Evolutionary conservation across 2,888 invertebrate genomes (phyloP), one percentile per base, ranked within the genome.

Genomic region (Dasypolia templi): DNA sequence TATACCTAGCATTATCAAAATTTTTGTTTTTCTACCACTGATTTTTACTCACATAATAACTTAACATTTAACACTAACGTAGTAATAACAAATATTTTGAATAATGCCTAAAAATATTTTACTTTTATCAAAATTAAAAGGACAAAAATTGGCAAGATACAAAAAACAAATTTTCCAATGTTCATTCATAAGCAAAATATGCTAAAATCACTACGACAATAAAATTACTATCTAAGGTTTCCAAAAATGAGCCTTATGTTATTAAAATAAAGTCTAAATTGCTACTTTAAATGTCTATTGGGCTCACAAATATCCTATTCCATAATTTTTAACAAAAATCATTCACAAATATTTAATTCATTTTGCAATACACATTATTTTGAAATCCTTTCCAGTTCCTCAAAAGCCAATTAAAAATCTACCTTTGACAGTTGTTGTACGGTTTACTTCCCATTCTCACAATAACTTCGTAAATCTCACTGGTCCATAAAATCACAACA

Each of bases 71-170:
- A 51, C 35, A 29, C 19, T 61, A 32, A n/a, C 2, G 2, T 44
- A 61, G 5, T 51, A 42, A n/a, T 26, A 77, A 62, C 39, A 55
- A 67, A 73, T 55, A 42, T n/a, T n/a, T 42, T 55, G 12, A 62
- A 49, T 32, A 7, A 32, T 4, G 0, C 1, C 14, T 32, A n/a
- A 65, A 72, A 22, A 49, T 12, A 44, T 3, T 49, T 49, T 22
- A 51, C 22, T 58, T 29, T 63, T 19, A 0, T 29, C 14, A n/a
- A 66, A 56, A n/a, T 12, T 56, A 46, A 58, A 49, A 46, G 6
- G 32, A 35, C 39, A 39, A 35, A n/a, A 49, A 49, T 11, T 63
- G 77, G 77, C 77, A 78, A 78, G 80, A 79, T 74, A 4, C n/a
- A 74, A 46, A 53, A 17, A 42, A 39, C 6, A 22, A 46, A 7